Base-by-base conservation (phyloP, 2,888 invertebrate genomes). In the Calameuta idolon region DNA sequence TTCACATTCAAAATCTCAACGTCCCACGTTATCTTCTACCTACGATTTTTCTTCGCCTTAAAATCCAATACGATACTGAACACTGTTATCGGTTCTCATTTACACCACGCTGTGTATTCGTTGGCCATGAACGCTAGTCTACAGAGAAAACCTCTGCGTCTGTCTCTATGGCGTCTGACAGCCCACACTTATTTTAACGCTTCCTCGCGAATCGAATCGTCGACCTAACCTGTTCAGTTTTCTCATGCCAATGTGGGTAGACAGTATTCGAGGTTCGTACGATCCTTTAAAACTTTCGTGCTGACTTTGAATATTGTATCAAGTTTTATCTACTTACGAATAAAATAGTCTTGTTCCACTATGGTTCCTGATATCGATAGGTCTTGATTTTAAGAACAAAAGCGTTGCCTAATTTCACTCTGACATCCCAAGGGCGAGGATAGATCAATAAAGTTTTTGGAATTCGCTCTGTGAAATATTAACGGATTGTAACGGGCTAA, bases 151-250 rank as follows among this genome's bases (percentile, higher is more conserved):
- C 31, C 71, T 71, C 71, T 71, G 5, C 31, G 71, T 33, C 12
- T 23, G 33, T 71, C 12, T 33, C 33, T 23, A 34, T 33, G 33
- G 71, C 71, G 33, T 33, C 31, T 71, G 71, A 31, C 71, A 33
- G 34, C 71, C 71, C 33, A 71, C 31, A 71, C 71, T 71, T 12
- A 71, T 71, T 71, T 71, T 71, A 71, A 71, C 31, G 31, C 5
- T n/a, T 71, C 71, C 33, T 71, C 71, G 33, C 71, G 34, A 71
- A 71, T 71, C 71, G 71, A 71, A 71, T 71, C 71, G 23, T 31
- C 71, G 71, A 71, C 31, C 71, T 71, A 23, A 34, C 31, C 71
- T 34, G 71, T 71, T 71, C 33, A 5, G 31, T 71, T 23, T 34
- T 71, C 71, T 71, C 23, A 31, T 34, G 34, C 71, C 55, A 71